A percentile compares a stretch with the other conserved stretches of the same genome.
Conservation (phyloP, 2,888 invertebrate genomes). For the Loripinus fragilis region DNA sequence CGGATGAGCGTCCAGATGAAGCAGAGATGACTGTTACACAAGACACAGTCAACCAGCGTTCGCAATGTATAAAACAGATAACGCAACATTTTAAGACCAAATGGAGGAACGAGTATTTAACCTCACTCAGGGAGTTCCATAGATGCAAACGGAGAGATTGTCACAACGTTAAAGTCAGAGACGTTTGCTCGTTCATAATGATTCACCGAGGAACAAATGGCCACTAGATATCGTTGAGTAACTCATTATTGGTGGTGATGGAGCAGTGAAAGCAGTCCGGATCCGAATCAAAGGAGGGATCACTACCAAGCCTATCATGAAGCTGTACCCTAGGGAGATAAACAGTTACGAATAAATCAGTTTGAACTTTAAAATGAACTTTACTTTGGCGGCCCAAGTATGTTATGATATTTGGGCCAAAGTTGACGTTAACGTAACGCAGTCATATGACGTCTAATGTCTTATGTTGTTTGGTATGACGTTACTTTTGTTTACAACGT, state of each 20-base stretch:
- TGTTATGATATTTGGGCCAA: no score
- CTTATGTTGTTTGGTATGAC: no score
- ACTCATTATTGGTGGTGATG: not conserved
- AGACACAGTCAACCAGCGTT: not conserved
- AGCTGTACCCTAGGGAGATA: slow-evolving; percentile 9
- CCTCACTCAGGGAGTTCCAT: not conserved
- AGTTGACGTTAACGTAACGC: no score
- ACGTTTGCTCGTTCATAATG: not conserved
- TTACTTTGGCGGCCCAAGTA: no score
- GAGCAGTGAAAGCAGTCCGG: slow-evolving; percentile 9
- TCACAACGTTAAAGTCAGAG: slow-evolving; percentile 10
- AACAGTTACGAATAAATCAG: no score
- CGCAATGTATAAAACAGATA: not conserved
- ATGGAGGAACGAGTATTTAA: slow-evolving; percentile 1
- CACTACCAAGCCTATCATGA: slow-evolving; percentile 2
- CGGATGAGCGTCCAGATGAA: slow-evolving; percentile 4
- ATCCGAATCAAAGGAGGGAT: not conserved
- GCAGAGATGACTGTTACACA: not conserved
- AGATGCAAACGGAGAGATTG: not conserved
- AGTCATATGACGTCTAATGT: no score
- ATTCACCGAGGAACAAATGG: slow-evolving; percentile 9
- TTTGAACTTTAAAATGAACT: no score
- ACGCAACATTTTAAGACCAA: not conserved
- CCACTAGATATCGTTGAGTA: not conserved
- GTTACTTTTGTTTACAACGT: no score